Base-by-base conservation (phyloP, 2,113 vertebrate species). In the Serinus canaria region DNA sequence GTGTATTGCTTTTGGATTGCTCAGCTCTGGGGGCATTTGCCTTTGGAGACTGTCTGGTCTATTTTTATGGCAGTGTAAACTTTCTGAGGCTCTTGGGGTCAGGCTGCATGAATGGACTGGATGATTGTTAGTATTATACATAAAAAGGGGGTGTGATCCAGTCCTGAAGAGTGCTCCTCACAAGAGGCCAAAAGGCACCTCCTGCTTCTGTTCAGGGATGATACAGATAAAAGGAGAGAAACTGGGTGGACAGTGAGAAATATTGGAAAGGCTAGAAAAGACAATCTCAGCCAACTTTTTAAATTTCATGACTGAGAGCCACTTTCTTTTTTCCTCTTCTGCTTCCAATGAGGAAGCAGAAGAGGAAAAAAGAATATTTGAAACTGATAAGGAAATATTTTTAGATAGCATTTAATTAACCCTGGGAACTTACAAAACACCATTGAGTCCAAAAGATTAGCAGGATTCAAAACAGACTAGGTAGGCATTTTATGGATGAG, bases 351-450 rank as follows among this genome's bases (percentile, higher is more conserved):
- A 86, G 55, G 90, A 93, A 77, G 35, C 11, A 83, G 9, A 37
- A 79, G 73, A 68, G 19, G 39, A 44, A 77, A 83, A 91, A 86
- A 82, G 10, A 74, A 35, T 16, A 56, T 81, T 52, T 28, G 13
- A 96, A 96, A 81, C 55, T 2, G 15, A 68, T 75, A 90, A 78
- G 56, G 76, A 94, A 95, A 64, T 83, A 41, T 35, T 92, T 94
- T 92, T 75, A 84, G 72, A 53, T 60, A 92, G 81, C 22, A 63
- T 33, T 73, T 83, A 74, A 82, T 92, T 94, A 92, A 87, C 31
- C 77, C 66, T 72, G 85, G 92, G 47, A 91, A 77, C 10, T 88
- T 76, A 68, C 37, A 68, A 90, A 94, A 78, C 67, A 78, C 49
- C 28, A 43, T 39, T 8, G 53, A 90, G 66, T 64, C 39, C 31